Evolutionary conservation across 2,888 invertebrate species (phyloP).

Genomic region (Perizoma flavofasciatum): DNA sequence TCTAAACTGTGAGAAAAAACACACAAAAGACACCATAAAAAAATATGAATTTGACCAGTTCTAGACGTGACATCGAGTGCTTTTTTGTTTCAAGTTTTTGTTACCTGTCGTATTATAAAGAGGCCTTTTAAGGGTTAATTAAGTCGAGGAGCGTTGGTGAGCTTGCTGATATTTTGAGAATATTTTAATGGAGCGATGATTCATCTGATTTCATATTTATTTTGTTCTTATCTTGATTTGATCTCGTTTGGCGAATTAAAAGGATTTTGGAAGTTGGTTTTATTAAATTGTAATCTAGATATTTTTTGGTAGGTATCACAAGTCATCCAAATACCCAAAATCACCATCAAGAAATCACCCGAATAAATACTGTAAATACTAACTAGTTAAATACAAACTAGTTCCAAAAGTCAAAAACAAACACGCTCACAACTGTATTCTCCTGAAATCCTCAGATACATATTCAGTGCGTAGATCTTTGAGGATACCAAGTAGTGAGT

Average conservation of each 20-base stretch:
- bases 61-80: slow-evolving; percentile 77
- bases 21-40: slow-evolving; percentile 76
- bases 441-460: no score
- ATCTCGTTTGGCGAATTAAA: slow-evolving; percentile 30
- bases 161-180: slow-evolving; percentile 63
- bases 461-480: no score
- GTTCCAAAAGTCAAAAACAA: no score
- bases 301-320: neutral
- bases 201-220: slow-evolving; percentile 41
- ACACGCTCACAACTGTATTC: no score
- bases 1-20: slow-evolving; percentile 80
- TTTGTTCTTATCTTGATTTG: slow-evolving; percentile 36
- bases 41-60: slow-evolving; percentile 74
- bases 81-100: slow-evolving; percentile 69
- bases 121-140: slow-evolving; percentile 76
- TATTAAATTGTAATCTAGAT: slow-evolving; percentile 4
- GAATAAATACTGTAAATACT: no score
- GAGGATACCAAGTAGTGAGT: no score
- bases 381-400: no score
- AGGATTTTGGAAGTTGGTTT: slow-evolving; percentile 17
- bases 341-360: no score
- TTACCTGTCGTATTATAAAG: slow-evolving; percentile 68
- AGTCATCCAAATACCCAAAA: no score
- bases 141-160: slow-evolving; percentile 71
- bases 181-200: slow-evolving; percentile 49